Percentiles rank a stretch among this genome's conserved stretches.
These are phyloP conservation scores for Notocelia uddmanniana DNA, from an alignment of 2,888 invertebrate genomes.

Conservation along the genomic window DNA sequence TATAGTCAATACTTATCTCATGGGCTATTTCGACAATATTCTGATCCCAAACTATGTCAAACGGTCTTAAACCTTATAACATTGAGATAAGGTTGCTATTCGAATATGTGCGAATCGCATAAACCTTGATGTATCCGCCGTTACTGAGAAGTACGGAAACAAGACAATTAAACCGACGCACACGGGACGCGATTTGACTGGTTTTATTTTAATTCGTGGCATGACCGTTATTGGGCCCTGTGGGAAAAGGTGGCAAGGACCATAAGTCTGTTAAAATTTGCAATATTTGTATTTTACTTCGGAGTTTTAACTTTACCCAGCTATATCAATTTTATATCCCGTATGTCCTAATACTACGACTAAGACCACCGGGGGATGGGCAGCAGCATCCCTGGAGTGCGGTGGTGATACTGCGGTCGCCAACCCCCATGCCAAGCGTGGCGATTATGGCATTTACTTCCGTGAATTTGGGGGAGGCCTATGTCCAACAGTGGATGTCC, in stretches of 20 bases:
- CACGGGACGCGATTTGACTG: neutral
- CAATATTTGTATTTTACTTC: too few relatives aligned
- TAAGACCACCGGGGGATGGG: too few relatives aligned
- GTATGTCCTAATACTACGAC: too few relatives aligned
- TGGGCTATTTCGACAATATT: slow-evolving; percentile 2
- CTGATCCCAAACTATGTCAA: neutral
- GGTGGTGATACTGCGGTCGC: too few relatives aligned
- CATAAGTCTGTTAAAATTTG: neutral
- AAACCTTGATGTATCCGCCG: neutral
- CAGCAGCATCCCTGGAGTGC: too few relatives aligned
- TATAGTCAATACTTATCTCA: slow-evolving; percentile 4
- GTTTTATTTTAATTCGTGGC: neutral
- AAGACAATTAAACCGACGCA: neutral
- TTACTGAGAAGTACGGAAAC: slow-evolving; percentile 1
- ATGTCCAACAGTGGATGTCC: too few relatives aligned
- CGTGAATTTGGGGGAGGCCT: too few relatives aligned
- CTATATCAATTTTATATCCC: too few relatives aligned
- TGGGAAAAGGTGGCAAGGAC: neutral
- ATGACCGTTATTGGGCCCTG: neutral
- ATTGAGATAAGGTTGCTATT: neutral
- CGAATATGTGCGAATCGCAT: neutral
- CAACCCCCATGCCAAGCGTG: too few relatives aligned
- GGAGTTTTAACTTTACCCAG: too few relatives aligned
- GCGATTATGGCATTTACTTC: too few relatives aligned
- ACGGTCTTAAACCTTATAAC: neutral